These are phyloP conservation scores for Pseudolaguvia tuberculata DNA, from an alignment of 2,113 vertebrate species.

Conservation along the genomic window DNA sequence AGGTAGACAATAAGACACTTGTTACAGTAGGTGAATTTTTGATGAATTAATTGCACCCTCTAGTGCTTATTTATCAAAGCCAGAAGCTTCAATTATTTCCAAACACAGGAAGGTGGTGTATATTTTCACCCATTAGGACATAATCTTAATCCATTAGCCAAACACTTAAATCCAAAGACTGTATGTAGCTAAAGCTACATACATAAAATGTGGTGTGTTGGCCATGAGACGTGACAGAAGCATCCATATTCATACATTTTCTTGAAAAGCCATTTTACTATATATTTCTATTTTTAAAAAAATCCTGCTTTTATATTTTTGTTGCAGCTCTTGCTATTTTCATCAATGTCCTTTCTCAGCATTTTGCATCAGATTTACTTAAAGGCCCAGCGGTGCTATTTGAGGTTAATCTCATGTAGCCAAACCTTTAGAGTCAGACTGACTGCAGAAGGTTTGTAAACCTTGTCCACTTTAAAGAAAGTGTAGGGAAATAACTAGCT, in stretches of 20 bases:
- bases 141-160: neutral
- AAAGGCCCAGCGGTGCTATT: neutral
- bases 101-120: too few species aligned
- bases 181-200: neutral
- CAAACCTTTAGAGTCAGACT: too few species aligned
- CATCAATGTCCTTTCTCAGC: neutral
- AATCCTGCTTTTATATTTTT: neutral
- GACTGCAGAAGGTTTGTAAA: too few species aligned
- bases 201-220: too few species aligned
- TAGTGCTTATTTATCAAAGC: constrained; percentile 56
- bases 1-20: constrained; percentile 2
- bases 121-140: neutral
- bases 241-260: neutral
- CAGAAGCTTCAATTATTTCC: neutral
- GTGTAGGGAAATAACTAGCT: too few species aligned
- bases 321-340: constrained; percentile 6
- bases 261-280: neutral
- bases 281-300: neutral
- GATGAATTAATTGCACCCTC: constrained; percentile 63
- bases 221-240: neutral
- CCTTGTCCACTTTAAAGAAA: too few species aligned
- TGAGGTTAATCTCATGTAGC: neutral
- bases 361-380: constrained; percentile 7
- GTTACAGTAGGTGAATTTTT: constrained; percentile 19
- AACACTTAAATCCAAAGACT: neutral